Evolutionary conservation across 2,888 invertebrate genomes (phyloP), one percentile per base, ranked within the genome.

Genomic region (Watsonalla binaria): DNA sequence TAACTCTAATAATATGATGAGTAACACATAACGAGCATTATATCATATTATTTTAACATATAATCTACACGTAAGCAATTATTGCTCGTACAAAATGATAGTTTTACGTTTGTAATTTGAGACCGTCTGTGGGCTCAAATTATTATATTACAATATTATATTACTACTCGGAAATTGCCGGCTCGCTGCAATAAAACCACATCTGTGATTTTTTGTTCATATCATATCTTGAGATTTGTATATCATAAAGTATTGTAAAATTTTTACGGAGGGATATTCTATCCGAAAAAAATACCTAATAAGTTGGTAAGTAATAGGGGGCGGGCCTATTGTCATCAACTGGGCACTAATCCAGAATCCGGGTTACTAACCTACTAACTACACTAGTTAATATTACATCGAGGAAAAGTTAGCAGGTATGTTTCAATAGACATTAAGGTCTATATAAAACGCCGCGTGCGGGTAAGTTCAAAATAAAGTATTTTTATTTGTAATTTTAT

Each of bases 31-130:
- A 70, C 70, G 65, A 73, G 73, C 72, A 76, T 76, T 78, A 78
- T 75, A 73, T 62, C 68, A 68, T 75, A 75, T 74, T 72, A 77
- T 78, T 73, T 80, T 75, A 74, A 81, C 74, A 70, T 75, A 78
- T 72, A 75, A 74, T 70, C 66, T 63, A 73, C 78, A 80, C 79
- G 76, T 70, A 73, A 65, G 72, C 84, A 86, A 85, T 85, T 84
- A 85, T 77, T 70, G 62, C 67, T 68, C 70, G 74, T 74, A 78
- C 71, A 74, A 80, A 73, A 84, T 82, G 78, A 82, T 80, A 78
- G 77, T 72, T 72, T 79, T 82, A 82, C 72, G 70, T 71, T 72
- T 79, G 74, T 80, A 80, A 82, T 81, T 80, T 75, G 72, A 72
- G 72, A 69, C 64, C 66, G 66, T 72, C 69, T 69, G 53, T 53